Evolutionary conservation across 2,888 invertebrate genomes (phyloP), one percentile per base, ranked within the genome.

Genomic region (Cryptocheilus praepositus): DNA sequence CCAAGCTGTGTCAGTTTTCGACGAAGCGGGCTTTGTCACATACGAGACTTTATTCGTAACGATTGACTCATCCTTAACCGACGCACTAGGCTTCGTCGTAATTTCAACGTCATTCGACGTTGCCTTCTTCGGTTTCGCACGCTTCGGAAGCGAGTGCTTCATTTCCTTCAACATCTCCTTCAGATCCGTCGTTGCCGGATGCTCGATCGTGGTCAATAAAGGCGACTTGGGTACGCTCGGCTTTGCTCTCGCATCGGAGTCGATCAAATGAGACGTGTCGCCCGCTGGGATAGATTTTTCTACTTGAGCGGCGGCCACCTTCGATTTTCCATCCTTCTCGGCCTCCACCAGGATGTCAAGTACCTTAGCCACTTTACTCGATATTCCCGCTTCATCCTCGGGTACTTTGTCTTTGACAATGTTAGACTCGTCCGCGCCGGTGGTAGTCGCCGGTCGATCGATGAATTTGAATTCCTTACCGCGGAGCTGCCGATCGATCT

Each of bases 121-220:
- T 13, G 45, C 13, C 70, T 78, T 83, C 19, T 77, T 89, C 43
- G 89, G 87, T 74, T 91, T 91, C 22, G 91, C 85, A 76, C 91
- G 90, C 82, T 92, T 93, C 0, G 94, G 93, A 69, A 94, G 88
- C 13, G 94, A 94, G 85, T 94, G 92, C 87, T 94, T 94, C 93
- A 94, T 94, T 89, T 94, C 94, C 81, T 94, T 94, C 71, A 94
- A 86, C 92, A 94, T 93, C 87, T 93, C 93, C 84, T 92, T 92
- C 28, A 94, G 88, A 83, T 89, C 85, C 18, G 71, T 64, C 19
- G 82, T 84, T 16, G 75, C 67, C 62, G 79, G 82, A 71, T 84
- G 84, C 56, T 83, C 85, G 25, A 73, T 60, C 13, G 76, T 79
- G 49, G 80, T 83, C 63, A 80, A 58, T 21, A 53, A 22, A 54